phyloP scores from a whole-genome alignment of 2,888 invertebrate genomes.

The Crematogaster levior region DNA sequence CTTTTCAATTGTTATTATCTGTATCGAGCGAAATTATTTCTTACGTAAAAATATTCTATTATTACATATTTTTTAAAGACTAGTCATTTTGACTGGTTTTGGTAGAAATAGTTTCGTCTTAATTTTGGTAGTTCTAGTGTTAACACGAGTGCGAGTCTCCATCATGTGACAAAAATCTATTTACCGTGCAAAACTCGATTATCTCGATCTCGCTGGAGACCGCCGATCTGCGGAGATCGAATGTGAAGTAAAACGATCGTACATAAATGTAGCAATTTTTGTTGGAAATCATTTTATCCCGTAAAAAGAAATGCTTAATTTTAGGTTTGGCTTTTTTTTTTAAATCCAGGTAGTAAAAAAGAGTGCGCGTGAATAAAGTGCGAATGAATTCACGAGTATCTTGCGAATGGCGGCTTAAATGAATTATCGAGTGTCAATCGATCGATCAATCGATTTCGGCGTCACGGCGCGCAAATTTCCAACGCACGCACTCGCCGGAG shows the following conservation, averaged over 20 bases:
- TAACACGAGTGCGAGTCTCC: too few relatives aligned
- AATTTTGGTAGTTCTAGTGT: too few relatives aligned
- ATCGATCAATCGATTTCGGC: not conserved
- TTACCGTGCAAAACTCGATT: not conserved
- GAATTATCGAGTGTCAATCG: too few relatives aligned
- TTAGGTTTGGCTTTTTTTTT: not conserved
- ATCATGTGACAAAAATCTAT: not conserved
- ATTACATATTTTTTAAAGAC: too few relatives aligned
- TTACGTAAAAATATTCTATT: too few relatives aligned
- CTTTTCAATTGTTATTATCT: too few relatives aligned
- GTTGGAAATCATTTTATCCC: not conserved
- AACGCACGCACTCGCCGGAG: not conserved
- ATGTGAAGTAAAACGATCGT: not conserved
- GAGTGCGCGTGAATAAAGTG: not conserved
- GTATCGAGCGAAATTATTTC: too few relatives aligned
- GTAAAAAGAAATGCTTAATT: not conserved
- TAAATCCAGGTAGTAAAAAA: not conserved
- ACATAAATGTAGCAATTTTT: not conserved
- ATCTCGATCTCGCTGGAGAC: not conserved
- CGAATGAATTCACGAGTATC: not conserved
- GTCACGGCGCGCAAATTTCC: conserved; percentile 9
- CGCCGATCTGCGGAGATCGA: too few relatives aligned
- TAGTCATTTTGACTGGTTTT: too few relatives aligned
- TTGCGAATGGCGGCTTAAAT: not conserved
- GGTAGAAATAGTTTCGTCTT: too few relatives aligned